Base-by-base conservation (phyloP, 2,113 vertebrate species). In the Oryzias celebensis region DNA sequence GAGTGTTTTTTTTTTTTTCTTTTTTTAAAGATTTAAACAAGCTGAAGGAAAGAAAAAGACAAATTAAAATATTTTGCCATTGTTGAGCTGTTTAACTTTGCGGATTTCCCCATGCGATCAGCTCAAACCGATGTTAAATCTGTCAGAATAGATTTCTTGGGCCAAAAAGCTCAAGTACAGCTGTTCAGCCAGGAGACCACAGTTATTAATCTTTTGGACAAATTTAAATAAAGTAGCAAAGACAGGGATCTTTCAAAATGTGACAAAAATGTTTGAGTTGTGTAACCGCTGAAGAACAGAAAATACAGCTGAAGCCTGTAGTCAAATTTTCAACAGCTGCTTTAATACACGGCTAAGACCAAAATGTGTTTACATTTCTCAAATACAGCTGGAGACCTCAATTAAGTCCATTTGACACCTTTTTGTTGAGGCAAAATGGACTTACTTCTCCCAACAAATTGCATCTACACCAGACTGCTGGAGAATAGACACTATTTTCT, bases 351-450 rank as follows among this genome's bases (percentile, higher is more conserved):
- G 62, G 65, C 71, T 72, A 68, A 22, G 71, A 69, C 58, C 62
- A 64, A 74, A 85, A 76, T 79, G 77, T 75, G 87, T 88, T 88
- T 81, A 84, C 84, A 86, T 75, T 71, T 77, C 85, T 87, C 82
- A 84, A 88, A 85, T 77, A 77, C 50, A 81, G 57, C 74, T 18
- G 14, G 73, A 79, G 77, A 88, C 81, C 82, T 84, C 85, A 84
- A 88, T 90, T 90, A 89, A 85, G 73, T 81, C 53, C 53, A 62
- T 71, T 69, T 17, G 62, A 74, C 74, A 83, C 87, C 79, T 88
- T 89, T 81, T 77, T 80, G 83, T 72, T 53, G 71, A 45, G 78
- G 84, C 83, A 85, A 85, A 90, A 86, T 84, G 75, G 78, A 85
- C 88, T 86, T 77, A 74, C 62, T 69, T 71, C 78, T 80, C 68